Evolutionary conservation across 30 jellyfish, hydroid and myxozoan species (phyloP), one percentile per base, ranked within the genome.

Genomic region (Rhopilema esculentum): DNA sequence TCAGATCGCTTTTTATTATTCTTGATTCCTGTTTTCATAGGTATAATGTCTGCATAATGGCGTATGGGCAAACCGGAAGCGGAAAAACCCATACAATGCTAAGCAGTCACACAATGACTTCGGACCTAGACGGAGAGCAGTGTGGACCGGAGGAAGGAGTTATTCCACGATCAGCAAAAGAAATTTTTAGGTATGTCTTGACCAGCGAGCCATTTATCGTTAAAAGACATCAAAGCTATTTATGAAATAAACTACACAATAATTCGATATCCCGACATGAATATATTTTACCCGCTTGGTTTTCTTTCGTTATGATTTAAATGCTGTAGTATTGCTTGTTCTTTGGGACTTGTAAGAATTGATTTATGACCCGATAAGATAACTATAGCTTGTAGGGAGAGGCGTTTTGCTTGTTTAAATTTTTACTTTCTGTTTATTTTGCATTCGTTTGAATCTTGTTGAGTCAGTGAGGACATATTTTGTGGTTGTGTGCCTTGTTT

Each of bases 61-160:
- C 98, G 25, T 93, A 93, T 63, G 98, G 98, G 12, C 98, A 93
- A 67, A 93, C 98, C n/a, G 98, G 98, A 61, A 75, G 93, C 32
- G 98, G 98, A 1, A 93, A 93, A 72, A 93, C 98, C 4, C 98
- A 93, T 71, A 93, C 98, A 4, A 93, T 93, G 98, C 85, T 93
- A 50, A 91, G 98, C 33, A 89, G 92, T 57, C 95, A 82, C 63
- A 27, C 92, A 19, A 29, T 49, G 17, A 83, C 82, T 0, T 61
- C 85, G 27, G 98, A 93, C 49, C 69, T 82, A 23, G 90, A 72
- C 24, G 74, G 85, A 20, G 78, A 78, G n/a, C 85, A 77, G 27
- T 25, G 70, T 18, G 90, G 88, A 18, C 82, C 91, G 6, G 91
- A 82, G 27, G 97, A 87, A 52, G 98, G 98, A 26, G 89, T 93